Percentiles rank a stretch among this genome's conserved stretches.
phyloP scores from a whole-genome alignment of 2,888 invertebrate species.

The Chrysolina oricalcia region DNA sequence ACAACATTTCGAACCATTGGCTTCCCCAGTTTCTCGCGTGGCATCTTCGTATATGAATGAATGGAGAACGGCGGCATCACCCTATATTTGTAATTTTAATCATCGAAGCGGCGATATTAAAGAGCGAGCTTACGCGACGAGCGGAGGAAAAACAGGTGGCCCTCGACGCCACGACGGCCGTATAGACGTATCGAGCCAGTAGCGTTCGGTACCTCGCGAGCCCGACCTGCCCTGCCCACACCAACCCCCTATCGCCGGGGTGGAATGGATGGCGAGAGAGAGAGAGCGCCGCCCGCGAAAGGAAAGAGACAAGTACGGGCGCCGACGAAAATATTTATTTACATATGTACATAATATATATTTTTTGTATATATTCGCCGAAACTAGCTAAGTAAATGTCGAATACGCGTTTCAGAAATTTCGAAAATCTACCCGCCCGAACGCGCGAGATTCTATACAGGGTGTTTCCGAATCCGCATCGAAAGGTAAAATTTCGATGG shows the following conservation, averaged over 20 bases:
- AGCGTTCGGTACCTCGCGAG: conserved; percentile 66
- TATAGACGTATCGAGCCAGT: conserved; percentile 70
- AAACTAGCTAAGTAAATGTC: neutral
- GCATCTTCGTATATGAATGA: no score
- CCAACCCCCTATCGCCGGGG: conserved; percentile 60
- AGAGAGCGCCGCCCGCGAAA: conserved; percentile 28
- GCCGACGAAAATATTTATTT: conserved; percentile 75
- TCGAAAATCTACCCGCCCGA: neutral
- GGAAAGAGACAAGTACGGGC: conserved; percentile 68
- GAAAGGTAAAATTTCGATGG: no score
- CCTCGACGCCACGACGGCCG: conserved; percentile 67
- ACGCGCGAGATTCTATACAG: neutral
- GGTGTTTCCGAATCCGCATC: no score
- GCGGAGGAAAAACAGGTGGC: conserved; percentile 50
- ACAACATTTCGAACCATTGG: no score
- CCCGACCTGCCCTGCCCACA: conserved; percentile 66
- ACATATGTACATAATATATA: conserved; percentile 63
- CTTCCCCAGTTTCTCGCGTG: no score
- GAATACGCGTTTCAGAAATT: conserved; percentile 48
- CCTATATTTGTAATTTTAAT: conserved; percentile 46
- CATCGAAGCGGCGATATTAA: conserved; percentile 42
- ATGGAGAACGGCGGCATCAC: conserved; percentile 31
- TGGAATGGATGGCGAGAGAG: conserved; percentile 55
- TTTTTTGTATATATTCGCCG: neutral
- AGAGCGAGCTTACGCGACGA: conserved; percentile 47